Percentiles rank a stretch among this genome's conserved stretches.
Conservation (phyloP, 2,113 vertebrate genomes). For the Phodopus roborovskii region DNA sequence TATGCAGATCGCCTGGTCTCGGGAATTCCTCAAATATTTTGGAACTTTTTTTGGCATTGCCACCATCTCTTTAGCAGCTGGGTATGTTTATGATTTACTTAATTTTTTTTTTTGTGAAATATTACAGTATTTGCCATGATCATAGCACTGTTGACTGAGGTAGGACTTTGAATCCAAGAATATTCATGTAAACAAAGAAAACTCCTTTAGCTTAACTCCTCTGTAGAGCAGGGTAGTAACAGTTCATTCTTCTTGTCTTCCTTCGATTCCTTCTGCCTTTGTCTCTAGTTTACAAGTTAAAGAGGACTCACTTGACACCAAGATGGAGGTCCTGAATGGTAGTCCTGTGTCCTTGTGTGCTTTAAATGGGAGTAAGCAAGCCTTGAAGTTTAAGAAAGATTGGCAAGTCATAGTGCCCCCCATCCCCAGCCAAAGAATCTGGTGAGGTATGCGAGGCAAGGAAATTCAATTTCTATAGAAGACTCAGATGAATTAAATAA, state of each 20-base stretch:
- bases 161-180: not conserved
- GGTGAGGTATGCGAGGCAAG: not conserved
- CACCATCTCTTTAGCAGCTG: constrained; percentile 85
- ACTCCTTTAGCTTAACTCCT: not conserved
- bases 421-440: not conserved
- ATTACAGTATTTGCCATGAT: constrained; percentile 33
- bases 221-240: not conserved
- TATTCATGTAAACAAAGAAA: constrained; percentile 7
- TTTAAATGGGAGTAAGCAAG: constrained; percentile 46
- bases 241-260: constrained; percentile 38
- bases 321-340: not conserved
- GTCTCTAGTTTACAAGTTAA: constrained; percentile 58
- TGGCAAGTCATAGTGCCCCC: not conserved
- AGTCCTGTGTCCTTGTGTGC: not conserved
- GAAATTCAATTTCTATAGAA: constrained; percentile 43
- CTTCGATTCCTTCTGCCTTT: constrained; percentile 47
- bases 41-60: constrained; percentile 89
- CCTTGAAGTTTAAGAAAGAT: constrained; percentile 40
- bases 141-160: not conserved
- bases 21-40: constrained; percentile 94
- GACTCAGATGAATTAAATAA: not conserved
- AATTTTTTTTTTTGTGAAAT: not conserved
- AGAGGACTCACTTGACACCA: constrained; percentile 1
- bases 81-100: constrained; percentile 83
- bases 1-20: constrained; percentile 93